phyloP scores from a whole-genome alignment of 2,113 vertebrate genomes.

The Atrichornis clamosus region DNA sequence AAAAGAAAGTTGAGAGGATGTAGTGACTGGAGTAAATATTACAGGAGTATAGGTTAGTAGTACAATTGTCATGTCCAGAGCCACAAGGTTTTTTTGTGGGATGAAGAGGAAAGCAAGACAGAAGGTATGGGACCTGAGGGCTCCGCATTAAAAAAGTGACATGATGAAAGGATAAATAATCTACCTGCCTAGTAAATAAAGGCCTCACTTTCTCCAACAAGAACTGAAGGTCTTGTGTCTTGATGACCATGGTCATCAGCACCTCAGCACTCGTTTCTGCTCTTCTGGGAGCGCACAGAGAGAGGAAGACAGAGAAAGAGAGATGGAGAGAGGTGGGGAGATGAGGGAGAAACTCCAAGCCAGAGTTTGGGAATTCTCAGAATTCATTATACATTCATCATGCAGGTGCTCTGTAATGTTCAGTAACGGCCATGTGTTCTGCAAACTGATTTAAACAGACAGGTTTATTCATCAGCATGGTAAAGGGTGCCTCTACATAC shows the following conservation, averaged over 20 bases:
- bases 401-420: neutral
- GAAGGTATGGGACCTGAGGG: neutral
- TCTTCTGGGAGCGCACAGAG: neutral
- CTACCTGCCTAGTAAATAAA: neutral
- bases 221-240: neutral
- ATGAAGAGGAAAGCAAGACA: neutral
- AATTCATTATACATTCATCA: neutral
- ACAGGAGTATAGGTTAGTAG: neutral
- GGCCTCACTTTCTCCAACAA: neutral
- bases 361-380: neutral
- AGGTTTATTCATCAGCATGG: neutral
- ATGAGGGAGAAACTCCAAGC: neutral
- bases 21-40: neutral
- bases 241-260: neutral
- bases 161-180: neutral
- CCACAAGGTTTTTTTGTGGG: rapidly evolving
- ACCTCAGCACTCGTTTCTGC: neutral
- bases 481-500: neutral
- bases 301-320: neutral
- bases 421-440: neutral
- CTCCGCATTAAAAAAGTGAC: neutral
- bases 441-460: neutral
- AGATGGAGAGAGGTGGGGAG: neutral
- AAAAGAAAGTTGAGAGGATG: neutral
- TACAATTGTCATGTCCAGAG: neutral